Evolutionary conservation across 2,888 invertebrate genomes (phyloP).

Genomic region (Zhuqinia jingwanae): DNA sequence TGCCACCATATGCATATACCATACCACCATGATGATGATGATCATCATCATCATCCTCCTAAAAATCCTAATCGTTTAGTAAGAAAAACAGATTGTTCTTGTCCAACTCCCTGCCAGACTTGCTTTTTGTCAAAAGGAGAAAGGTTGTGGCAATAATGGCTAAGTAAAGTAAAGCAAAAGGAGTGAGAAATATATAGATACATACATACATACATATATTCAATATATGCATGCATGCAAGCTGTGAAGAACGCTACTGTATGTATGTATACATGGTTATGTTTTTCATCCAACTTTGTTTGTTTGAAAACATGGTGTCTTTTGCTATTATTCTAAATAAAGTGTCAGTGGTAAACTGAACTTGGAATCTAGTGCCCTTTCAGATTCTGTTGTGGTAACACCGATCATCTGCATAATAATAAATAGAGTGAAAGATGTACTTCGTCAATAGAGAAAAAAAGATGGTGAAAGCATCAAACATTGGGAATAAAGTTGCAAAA

Average conservation of each 20-base stretch:
- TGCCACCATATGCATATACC: neutral
- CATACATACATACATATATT: too few relatives aligned
- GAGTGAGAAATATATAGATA: too few relatives aligned
- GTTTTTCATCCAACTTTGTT: neutral
- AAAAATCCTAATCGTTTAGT: conserved; percentile 7
- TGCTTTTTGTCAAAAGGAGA: conserved; percentile 58
- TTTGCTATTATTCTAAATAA: neutral
- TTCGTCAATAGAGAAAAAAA: neutral
- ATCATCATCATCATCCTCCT: neutral
- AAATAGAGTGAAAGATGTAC: neutral
- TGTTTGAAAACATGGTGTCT: neutral
- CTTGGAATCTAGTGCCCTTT: neutral
- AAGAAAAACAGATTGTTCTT: conserved; percentile 47
- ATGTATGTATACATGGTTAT: neutral
- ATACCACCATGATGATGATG: neutral
- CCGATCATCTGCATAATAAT: too few relatives aligned
- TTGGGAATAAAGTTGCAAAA: neutral
- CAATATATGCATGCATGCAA: too few relatives aligned
- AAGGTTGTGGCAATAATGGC: conserved; percentile 43
- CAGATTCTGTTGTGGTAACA: conserved; percentile 4
- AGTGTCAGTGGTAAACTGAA: neutral
- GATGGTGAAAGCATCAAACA: neutral
- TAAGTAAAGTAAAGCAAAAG: too few relatives aligned
- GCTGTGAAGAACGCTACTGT: too few relatives aligned
- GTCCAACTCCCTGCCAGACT: conserved; percentile 26